Evolutionary conservation across 2,797 vertebrate species (phyloP).

Genomic region (Hozukius guyotensis): DNA sequence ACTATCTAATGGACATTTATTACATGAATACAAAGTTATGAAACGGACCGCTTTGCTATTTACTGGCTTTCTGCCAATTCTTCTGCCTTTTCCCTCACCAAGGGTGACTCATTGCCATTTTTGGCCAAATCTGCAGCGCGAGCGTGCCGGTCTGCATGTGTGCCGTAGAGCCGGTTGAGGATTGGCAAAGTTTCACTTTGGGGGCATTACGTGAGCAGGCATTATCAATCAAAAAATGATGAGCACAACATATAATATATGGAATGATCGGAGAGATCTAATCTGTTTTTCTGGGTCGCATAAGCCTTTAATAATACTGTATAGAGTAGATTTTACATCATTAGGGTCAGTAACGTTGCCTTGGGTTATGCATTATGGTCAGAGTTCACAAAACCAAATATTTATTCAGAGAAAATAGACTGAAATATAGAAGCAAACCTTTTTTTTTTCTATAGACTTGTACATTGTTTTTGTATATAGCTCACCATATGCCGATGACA

Average conservation of each 20-base stretch:
- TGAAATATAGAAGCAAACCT: constrained; percentile 41
- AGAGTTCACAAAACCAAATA: constrained; percentile 59
- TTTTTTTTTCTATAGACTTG: constrained; percentile 56
- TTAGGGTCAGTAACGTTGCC: not conserved
- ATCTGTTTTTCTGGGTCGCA: not conserved
- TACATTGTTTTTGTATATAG: constrained; percentile 76
- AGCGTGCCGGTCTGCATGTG: too few species aligned
- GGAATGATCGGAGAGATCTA: not conserved
- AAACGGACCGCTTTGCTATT: too few species aligned
- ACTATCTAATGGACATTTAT: too few species aligned
- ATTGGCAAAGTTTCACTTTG: too few species aligned
- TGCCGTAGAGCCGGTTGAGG: too few species aligned
- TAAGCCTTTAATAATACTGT: constrained; percentile 22
- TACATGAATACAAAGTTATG: too few species aligned
- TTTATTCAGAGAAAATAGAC: constrained; percentile 67
- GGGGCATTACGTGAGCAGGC: too few species aligned
- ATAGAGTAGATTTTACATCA: not conserved
- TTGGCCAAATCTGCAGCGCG: too few species aligned
- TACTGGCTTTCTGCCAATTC: too few species aligned
- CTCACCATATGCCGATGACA: constrained; percentile 52
- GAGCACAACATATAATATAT: not conserved
- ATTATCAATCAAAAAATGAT: not conserved
- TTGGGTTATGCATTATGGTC: not conserved
- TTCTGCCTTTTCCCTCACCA: too few species aligned
- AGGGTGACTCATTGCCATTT: too few species aligned